These are phyloP conservation scores for Parnassius glacialis DNA, from an alignment of 2,888 invertebrate genomes.

Conservation along the genomic window DNA sequence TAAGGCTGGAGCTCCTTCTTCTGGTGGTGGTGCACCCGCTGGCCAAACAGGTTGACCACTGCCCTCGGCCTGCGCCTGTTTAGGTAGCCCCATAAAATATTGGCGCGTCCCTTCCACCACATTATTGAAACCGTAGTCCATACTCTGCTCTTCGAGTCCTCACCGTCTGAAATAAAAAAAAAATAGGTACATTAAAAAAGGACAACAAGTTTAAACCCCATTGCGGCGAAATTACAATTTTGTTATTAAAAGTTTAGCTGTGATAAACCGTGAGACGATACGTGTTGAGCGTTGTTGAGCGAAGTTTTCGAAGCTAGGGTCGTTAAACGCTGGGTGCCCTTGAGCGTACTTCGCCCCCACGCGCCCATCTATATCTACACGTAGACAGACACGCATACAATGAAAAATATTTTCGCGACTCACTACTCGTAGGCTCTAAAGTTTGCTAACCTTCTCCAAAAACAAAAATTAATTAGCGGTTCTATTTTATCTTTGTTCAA, in stretches of 20 bases:
- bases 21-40: slow-evolving; percentile 52
- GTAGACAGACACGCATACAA: slow-evolving; percentile 39
- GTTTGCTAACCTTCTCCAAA: slow-evolving; percentile 54
- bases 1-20: slow-evolving; percentile 67
- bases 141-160: slow-evolving; percentile 78
- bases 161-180: slow-evolving; percentile 45
- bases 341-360: slow-evolving; percentile 70
- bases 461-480: slow-evolving; percentile 33
- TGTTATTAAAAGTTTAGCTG: background rate
- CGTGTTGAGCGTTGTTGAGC: slow-evolving; percentile 35
- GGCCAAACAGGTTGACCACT: slow-evolving; percentile 64
- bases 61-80: slow-evolving; percentile 68
- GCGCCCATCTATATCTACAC: slow-evolving; percentile 33
- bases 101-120: slow-evolving; percentile 91
- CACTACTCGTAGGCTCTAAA: slow-evolving; percentile 34
- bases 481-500: background rate
- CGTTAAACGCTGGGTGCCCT: slow-evolving; percentile 69
- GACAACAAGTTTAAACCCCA: slow-evolving; percentile 2
- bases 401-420: slow-evolving; percentile 44
- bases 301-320: slow-evolving; percentile 53
- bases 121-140: slow-evolving; percentile 89
- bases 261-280: slow-evolving; percentile 11
- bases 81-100: slow-evolving; percentile 90
- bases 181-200: slow-evolving; percentile 20
- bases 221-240: background rate